These are phyloP conservation scores for Menidia beryllina DNA, from an alignment of 2,113 vertebrate genomes.

Conservation along the genomic window DNA sequence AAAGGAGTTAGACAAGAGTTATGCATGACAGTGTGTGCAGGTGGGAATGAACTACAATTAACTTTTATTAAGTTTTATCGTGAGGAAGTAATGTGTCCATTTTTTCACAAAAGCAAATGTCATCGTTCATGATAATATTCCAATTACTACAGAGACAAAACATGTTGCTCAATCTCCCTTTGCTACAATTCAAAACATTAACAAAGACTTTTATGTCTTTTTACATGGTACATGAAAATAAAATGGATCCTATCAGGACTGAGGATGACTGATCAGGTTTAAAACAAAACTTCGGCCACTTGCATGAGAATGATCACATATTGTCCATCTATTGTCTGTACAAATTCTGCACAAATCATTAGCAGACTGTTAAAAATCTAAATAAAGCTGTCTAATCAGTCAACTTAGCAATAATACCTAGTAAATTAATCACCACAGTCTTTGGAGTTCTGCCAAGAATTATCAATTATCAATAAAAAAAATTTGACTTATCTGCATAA, in stretches of 20 bases:
- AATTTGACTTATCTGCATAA: too few species aligned
- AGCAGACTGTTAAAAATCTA: background rate
- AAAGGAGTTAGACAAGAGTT: background rate
- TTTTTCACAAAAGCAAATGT: background rate
- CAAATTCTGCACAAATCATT: background rate
- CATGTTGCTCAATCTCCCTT: too few species aligned
- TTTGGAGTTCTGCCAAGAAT: background rate
- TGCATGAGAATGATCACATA: too few species aligned
- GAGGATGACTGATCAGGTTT: too few species aligned
- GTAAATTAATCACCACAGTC: background rate
- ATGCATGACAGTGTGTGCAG: background rate
- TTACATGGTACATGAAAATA: too few species aligned
- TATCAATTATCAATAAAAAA: too few species aligned
- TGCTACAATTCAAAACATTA: too few species aligned
- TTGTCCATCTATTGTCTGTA: too few species aligned
- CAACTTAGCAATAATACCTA: background rate
- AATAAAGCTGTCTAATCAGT: background rate
- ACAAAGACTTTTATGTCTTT: too few species aligned
- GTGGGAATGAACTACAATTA: too few species aligned
- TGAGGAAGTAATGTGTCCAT: background rate
- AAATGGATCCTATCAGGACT: too few species aligned
- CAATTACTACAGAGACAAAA: slow-evolving; percentile 23
- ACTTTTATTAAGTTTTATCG: background rate
- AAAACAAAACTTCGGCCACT: too few species aligned
- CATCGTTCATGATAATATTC: slow-evolving; percentile 8